Evolutionary conservation across 2,888 invertebrate genomes (phyloP).

Genomic region (Merodon equestris): DNA sequence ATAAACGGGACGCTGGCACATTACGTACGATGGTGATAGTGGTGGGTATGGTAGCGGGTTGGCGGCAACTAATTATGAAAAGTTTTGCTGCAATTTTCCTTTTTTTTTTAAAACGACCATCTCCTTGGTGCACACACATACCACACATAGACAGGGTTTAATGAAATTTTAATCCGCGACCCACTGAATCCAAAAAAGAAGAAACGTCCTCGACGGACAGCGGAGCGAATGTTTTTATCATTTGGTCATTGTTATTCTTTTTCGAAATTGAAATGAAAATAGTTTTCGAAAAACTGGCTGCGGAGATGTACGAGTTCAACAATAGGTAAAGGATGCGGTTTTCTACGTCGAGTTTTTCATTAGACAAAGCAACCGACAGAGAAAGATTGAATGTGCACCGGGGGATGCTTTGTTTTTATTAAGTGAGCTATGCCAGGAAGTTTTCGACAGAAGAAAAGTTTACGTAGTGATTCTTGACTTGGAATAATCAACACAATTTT

Average conservation of each 20-base stretch:
- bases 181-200: constrained; percentile 48
- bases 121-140: constrained; percentile 30
- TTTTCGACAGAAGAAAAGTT: no score
- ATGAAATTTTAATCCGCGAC: constrained; percentile 67
- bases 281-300: constrained; percentile 10
- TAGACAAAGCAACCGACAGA: no score
- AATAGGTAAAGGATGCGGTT: no score
- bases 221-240: constrained; percentile 18
- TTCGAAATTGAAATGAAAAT: constrained; percentile 59
- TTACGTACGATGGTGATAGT: no score
- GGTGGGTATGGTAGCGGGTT: constrained; percentile 7
- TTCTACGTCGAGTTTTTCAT: no score
- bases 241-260: constrained; percentile 47
- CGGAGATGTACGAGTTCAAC: no score
- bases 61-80: constrained; percentile 39
- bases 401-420: no score
- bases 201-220: constrained; percentile 8
- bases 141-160: constrained; percentile 61
- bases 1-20: constrained; percentile 2
- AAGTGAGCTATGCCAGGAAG: no score
- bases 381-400: no score
- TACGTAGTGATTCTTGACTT: no score
- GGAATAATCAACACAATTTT: no score
- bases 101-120: constrained; percentile 22
- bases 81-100: constrained; percentile 45